These are phyloP conservation scores for Dolichoris vasculosae DNA, from an alignment of 1,140 invertebrate species.

Conservation along the genomic window DNA sequence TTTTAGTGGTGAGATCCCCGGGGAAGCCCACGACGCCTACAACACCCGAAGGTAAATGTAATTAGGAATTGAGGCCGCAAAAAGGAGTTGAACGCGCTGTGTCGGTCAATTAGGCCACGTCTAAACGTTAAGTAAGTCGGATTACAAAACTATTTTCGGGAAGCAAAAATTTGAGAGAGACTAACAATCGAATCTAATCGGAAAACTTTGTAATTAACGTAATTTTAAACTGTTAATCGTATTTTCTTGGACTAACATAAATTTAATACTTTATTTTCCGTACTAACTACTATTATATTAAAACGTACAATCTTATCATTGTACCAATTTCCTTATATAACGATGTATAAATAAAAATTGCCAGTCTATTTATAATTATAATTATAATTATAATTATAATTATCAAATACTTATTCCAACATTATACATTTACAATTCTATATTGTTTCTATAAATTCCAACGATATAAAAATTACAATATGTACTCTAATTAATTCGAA, in stretches of 20 bases:
- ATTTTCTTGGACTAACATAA: conserved; percentile 17
- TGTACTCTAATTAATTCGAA: not conserved
- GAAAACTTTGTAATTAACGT: conserved; percentile 48
- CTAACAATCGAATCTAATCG: conserved; percentile 63
- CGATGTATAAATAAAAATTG: not conserved
- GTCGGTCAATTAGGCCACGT: conserved; percentile 73
- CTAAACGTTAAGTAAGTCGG: conserved; percentile 75
- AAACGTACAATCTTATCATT: not conserved
- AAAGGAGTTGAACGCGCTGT: conserved; percentile 72
- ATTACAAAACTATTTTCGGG: conserved; percentile 69
- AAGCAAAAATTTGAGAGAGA: conserved; percentile 60
- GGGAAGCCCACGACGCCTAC: conserved; percentile 73
- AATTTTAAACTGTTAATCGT: not conserved
- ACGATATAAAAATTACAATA: not conserved
- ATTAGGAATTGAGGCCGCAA: conserved; percentile 75
- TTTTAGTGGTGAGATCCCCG: conserved; percentile 75
- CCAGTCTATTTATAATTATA: not conserved
- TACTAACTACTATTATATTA: conserved; percentile 52
- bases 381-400: not conserved
- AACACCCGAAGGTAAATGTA: conserved; percentile 76
- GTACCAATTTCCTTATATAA: not conserved
- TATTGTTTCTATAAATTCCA: too few relatives aligned
- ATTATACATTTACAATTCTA: too few relatives aligned
- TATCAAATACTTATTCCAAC: too few relatives aligned
- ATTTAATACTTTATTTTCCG: conserved; percentile 19